Base-by-base conservation (phyloP, 2,797 vertebrate genomes). In the Mionectes olivaceus region DNA sequence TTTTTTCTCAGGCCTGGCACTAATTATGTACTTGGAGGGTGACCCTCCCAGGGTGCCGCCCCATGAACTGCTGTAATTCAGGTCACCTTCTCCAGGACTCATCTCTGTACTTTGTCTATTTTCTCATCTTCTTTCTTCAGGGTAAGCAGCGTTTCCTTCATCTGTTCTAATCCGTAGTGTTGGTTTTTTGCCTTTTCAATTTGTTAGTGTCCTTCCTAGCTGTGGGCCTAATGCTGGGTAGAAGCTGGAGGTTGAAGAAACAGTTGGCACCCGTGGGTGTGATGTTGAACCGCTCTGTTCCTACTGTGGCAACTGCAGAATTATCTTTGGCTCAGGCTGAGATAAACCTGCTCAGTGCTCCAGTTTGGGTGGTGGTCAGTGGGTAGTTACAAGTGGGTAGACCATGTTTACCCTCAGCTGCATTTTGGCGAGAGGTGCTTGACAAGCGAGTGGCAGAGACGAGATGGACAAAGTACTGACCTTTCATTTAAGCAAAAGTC, bases 101-200 rank as follows among this genome's bases (percentile, higher is more conserved):
- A 97, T 95, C 97, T 97, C 95, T 97, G 91, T 97, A 96, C 92
- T 95, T 97, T 97, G 96, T 97, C 94, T 97, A 92, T 96, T 97
- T 97, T 97, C 96, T 96, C 95, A 97, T 95, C 96, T 96, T 97
- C 94, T 97, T 97, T 96, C 96, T 97, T 96, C 95, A 97, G 97
- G 96, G 97, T 97, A 97, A 97, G 97, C 97, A 91, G 96, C 4
- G 16, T 96, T 97, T 97, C 96, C 91, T 97, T 97, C 95, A 89
- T 87, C 94, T n/a, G 0, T 97, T 97, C 91, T 97, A 95, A 83
- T 95, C 77, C 18, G 0, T 75, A 94, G 92, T 93, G 77, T 47
- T 91, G 87, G 9, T 33, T 93, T 90, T 96, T 92, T 96, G 63
- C 67, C 74, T 92, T 91, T 92, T 88, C 33, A 53, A 19, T 94